Evolutionary conservation across 1,140 invertebrate genomes (phyloP), one percentile per base, ranked within the genome.

Genomic region (Drosophila biarmipes): DNA sequence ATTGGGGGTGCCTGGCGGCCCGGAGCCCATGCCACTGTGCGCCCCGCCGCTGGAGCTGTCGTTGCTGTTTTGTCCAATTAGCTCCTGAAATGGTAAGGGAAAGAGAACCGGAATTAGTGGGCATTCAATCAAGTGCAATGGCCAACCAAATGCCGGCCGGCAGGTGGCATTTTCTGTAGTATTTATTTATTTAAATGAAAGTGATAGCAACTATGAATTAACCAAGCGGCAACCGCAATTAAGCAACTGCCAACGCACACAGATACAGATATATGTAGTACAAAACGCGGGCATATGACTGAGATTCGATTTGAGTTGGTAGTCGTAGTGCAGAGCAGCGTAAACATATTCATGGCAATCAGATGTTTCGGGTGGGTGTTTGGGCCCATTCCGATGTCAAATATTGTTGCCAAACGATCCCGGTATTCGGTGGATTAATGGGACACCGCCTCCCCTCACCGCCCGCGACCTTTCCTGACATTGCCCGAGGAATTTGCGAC

Each of bases 11-110:
- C 95, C 94, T 51, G 95, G 95, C 92, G 95, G 93, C 93, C 95
- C 92, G 93, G 95, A 92, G 94, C 96, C 94, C 94, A 96, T 95
- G 91, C 95, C 95, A 92, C 95, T 95, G 91, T 95, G 93, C 37
- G 92, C 93, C 55, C 93, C 93, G 29, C 93, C 94, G 86, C 94
- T 94, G 71, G 93, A 94, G 89, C 94, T 96, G 92, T 96, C 96
- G 94, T 96, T 96, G 93, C 96, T 96, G 92, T 96, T 96, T 91
- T 96, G 95, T 90, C 96, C 95, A 91, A 95, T 96, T 92, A 97
- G 93, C 94, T 97, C 96, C 96, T 97, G 93, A 6, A 95, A 95
- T 76, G 74, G 87, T 71, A 78, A 90, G 64, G 78, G 21, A 54
- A 45, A 67, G 24, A 69, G 64, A 24, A 55, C 52, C 51, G 63